phyloP scores from a whole-genome alignment of 2,888 invertebrate genomes.

The Morinoia aosen region DNA sequence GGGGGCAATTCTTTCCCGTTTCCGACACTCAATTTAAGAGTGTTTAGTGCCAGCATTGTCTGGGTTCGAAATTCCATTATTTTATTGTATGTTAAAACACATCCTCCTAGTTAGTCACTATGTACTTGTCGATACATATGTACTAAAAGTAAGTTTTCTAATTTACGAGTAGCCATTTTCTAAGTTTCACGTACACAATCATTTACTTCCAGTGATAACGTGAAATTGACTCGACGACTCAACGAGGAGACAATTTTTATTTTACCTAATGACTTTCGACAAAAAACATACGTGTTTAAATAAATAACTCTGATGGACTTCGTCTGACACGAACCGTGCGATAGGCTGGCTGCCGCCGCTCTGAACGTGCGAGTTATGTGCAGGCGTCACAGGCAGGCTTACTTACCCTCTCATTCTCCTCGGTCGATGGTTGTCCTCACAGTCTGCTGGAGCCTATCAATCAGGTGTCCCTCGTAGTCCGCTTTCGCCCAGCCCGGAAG shows the following conservation, averaged over 20 bases:
- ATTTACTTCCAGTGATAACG: neutral
- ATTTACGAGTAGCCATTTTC: no score
- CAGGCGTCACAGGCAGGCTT: neutral
- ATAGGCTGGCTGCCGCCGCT: neutral
- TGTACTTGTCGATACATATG: no score
- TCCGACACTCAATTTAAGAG: no score
- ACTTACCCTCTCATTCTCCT: constrained; percentile 33
- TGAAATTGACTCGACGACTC: neutral
- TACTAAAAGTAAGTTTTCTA: no score
- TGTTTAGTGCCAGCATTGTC: no score
- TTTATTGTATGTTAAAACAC: no score
- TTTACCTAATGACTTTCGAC: neutral
- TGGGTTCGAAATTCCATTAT: no score
- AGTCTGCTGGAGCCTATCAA: constrained; percentile 25
- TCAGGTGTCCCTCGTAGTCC: constrained; percentile 20
- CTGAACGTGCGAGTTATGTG: neutral
- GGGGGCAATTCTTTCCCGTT: no score
- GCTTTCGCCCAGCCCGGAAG: constrained; percentile 42
- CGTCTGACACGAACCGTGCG: neutral
- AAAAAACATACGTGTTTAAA: neutral
- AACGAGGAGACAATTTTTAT: neutral
- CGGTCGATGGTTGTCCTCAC: neutral
- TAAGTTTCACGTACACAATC: no score
- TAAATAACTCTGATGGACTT: neutral
- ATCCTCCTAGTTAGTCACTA: no score